Percentiles rank a stretch among this genome's conserved stretches.
These are phyloP conservation scores for Natrix natrix DNA, from an alignment of 2,797 vertebrate species.

Conservation along the genomic window DNA sequence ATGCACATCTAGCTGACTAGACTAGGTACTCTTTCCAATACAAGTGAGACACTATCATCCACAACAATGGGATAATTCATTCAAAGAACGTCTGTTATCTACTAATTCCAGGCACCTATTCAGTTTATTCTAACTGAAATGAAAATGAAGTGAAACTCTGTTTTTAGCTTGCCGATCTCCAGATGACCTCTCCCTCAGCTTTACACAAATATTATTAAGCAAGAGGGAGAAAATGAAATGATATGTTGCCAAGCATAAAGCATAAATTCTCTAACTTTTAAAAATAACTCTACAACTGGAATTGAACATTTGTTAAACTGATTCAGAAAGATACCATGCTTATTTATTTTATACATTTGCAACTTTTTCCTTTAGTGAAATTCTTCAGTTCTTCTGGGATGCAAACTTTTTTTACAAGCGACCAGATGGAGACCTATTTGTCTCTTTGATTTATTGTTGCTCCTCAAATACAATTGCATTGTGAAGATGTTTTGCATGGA, in stretches of 20 bases:
- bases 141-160: not conserved
- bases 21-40: not conserved
- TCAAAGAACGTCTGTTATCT: not conserved
- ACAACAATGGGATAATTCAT: not conserved
- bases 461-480: not conserved
- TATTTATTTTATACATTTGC: too few relatives aligned
- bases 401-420: not conserved
- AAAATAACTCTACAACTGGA: not conserved
- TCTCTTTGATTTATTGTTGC: not conserved
- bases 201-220: not conserved
- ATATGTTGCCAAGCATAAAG: too few relatives aligned
- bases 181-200: not conserved
- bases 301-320: not conserved
- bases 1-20: not conserved
- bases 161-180: not conserved
- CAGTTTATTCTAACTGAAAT: not conserved
- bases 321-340: not conserved
- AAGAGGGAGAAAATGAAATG: not conserved
- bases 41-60: not conserved
- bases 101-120: not conserved
- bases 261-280: not conserved
- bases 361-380: not conserved
- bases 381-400: not conserved
- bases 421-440: not conserved
- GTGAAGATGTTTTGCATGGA: not conserved